phyloP scores from a whole-genome alignment of 2,888 invertebrate species.

The Nomada ferruginata region DNA sequence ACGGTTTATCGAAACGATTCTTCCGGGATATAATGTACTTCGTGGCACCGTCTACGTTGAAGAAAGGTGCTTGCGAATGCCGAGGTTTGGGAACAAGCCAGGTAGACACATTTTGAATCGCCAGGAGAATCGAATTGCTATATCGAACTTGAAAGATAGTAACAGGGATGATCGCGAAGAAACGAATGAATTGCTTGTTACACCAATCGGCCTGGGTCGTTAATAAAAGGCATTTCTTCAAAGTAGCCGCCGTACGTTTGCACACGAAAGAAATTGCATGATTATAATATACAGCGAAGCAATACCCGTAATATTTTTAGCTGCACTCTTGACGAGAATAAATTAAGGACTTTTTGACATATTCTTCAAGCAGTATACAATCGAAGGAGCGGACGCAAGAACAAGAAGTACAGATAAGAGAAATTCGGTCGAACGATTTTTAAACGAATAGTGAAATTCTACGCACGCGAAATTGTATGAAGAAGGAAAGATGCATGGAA shows the following conservation, averaged over 20 bases:
- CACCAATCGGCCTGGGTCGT: background rate
- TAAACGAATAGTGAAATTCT: background rate
- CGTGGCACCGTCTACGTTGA: conserved; percentile 11
- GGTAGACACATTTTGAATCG: background rate
- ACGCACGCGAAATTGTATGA: background rate
- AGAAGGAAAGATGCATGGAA: background rate
- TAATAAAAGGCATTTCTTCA: conserved; percentile 25
- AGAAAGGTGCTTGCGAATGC: conserved; percentile 4
- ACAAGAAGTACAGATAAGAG: background rate
- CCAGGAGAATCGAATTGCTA: background rate
- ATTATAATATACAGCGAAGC: conserved; percentile 42
- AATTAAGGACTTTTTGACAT: conserved; percentile 41
- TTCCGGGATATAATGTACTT: background rate
- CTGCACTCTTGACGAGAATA: conserved; percentile 26
- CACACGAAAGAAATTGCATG: conserved; percentile 18
- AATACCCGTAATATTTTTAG: conserved; percentile 62
- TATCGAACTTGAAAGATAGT: background rate
- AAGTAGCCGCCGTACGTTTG: conserved; percentile 7
- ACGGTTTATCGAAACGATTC: conserved; percentile 1
- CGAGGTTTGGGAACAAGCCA: background rate
- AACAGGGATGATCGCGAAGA: background rate
- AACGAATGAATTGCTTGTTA: background rate
- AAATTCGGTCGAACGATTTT: background rate
- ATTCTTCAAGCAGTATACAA: conserved; percentile 45
- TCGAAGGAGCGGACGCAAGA: background rate